Base-by-base conservation (phyloP, 2,113 vertebrate genomes). In the Pseudopipra pipra region DNA sequence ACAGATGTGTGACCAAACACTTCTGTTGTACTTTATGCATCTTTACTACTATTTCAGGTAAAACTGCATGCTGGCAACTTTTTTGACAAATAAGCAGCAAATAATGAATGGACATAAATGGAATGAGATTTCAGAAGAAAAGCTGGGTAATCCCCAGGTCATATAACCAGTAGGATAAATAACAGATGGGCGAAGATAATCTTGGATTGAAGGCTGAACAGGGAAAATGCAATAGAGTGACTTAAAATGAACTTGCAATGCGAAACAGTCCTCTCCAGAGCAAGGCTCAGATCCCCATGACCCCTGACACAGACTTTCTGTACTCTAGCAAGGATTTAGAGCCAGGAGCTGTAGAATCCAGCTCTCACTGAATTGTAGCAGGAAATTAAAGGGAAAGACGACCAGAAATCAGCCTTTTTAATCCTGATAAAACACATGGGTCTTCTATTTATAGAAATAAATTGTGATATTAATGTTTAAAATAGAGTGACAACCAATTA, bases 151-250 rank as follows among this genome's bases (percentile, higher is more conserved):
- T 77, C 71, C 61, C 73, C 51, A 56, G 95, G 76, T 92, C 93
- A 75, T 83, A 46, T 89, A 96, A 81, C 58, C 80, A 80, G 65
- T 62, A 89, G 84, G 89, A 95, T 74, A 96, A 82, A 86, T 97
- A 94, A 91, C 96, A 97, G 96, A 97, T 97, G 96, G 96, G 76
- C 7, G 2, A 87, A 95, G 78, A 97, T 97, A 94, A 96, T 92
- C 95, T 96, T 94, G 84, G 84, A 92, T 95, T 89, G 83, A 61
- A 90, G 58, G 43, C n/a, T 82, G 70, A 82, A 72, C 51, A 73
- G 61, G 75, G 85, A 88, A 96, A 94, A 96, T 86, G 41, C 66
- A 86, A 71, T 33, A 35, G 35, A 88, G 43, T 55, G 77, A 79
- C 90, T 96, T 90, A 80, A 87, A 89, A 86, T 88, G 67, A 94